Percentiles rank a stretch among this genome's conserved stretches.
phyloP scores from a whole-genome alignment of 2,888 invertebrate genomes.

The Lithophane ornitopus region DNA sequence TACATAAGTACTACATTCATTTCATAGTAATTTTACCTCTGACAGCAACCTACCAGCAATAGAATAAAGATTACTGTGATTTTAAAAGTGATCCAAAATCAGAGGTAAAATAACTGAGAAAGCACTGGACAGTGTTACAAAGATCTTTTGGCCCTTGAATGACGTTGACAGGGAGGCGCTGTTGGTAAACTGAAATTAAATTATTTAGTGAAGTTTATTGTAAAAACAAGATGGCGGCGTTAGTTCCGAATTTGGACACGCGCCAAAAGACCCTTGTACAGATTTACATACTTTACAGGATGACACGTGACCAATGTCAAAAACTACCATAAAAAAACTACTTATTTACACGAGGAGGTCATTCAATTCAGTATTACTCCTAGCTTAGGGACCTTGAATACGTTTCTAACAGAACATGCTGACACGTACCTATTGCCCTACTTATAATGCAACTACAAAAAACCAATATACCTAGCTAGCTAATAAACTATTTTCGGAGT shows the following conservation, averaged over 20 bases:
- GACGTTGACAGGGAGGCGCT: too few species aligned
- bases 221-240: background rate
- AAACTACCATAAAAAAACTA: background rate
- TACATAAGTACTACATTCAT: too few species aligned
- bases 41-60: too few species aligned
- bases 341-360: conserved; percentile 12
- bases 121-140: too few species aligned
- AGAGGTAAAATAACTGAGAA: too few species aligned
- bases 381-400: conserved; percentile 19
- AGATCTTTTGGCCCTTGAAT: too few species aligned
- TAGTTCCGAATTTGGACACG: background rate
- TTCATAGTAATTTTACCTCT: too few species aligned
- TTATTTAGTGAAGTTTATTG: too few species aligned
- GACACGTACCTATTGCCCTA: conserved; percentile 35
- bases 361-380: conserved; percentile 12
- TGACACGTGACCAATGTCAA: background rate
- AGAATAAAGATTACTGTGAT: too few species aligned
- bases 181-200: too few species aligned
- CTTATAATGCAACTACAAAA: conserved; percentile 10
- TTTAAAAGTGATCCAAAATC: too few species aligned
- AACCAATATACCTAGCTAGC: background rate
- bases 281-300: background rate
- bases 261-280: background rate
- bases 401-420: conserved; percentile 16
- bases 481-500: background rate